Conservation (phyloP, 2,888 invertebrate species). For the Syritta pipiens region DNA sequence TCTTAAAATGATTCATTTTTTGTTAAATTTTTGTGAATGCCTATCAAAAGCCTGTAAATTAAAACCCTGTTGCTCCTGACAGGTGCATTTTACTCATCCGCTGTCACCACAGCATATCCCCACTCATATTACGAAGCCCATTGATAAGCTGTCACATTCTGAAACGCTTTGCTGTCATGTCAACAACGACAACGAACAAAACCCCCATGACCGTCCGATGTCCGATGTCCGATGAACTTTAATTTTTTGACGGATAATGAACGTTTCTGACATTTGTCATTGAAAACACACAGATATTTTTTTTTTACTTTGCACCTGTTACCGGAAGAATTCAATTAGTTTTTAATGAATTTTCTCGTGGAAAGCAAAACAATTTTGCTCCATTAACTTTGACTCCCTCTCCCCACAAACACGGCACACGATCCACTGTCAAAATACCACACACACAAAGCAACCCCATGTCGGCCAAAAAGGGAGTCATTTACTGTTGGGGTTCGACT, state of each 20-base stretch:
- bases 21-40: no score
- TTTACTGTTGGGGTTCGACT: not conserved
- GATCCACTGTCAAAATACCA: conserved; percentile 39
- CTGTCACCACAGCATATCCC: no score
- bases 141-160: no score
- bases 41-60: no score
- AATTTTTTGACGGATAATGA: conserved; percentile 10
- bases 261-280: conserved; percentile 58
- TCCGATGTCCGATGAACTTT: not conserved
- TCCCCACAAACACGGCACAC: conserved; percentile 19
- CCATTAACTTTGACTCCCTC: conserved; percentile 1
- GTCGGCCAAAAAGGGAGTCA: no score
- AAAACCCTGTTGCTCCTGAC: no score
- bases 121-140: no score
- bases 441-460: not conserved
- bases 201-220: no score
- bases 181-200: no score
- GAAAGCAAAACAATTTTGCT: conserved; percentile 35
- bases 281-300: not conserved
- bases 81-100: no score
- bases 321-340: conserved; percentile 43
- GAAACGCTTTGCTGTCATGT: no score
- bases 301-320: conserved; percentile 58
- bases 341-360: conserved; percentile 46
- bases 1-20: no score